Evolutionary conservation across 2,797 vertebrate species (phyloP).

Genomic region (Varecia variegata): DNA sequence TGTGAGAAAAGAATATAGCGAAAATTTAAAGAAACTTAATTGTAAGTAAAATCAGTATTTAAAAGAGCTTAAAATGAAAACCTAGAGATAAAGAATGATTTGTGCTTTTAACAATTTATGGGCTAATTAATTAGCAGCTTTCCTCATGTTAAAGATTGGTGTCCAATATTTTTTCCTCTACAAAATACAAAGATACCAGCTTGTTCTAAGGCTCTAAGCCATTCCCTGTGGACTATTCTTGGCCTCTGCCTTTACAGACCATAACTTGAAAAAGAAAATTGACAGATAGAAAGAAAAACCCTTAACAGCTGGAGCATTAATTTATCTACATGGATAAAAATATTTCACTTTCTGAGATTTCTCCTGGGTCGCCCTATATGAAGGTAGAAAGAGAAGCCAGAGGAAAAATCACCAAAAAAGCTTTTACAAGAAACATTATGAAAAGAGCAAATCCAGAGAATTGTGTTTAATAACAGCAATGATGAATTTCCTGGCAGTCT

Average conservation of each 20-base stretch:
- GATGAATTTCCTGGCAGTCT: slow-evolving; percentile 74
- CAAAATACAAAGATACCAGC: slow-evolving; percentile 54
- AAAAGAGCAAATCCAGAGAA: slow-evolving; percentile 71
- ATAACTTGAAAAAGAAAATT: slow-evolving; percentile 68
- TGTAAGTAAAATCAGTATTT: slow-evolving; percentile 49
- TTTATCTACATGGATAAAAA: slow-evolving; percentile 57
- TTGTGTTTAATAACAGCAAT: slow-evolving; percentile 77
- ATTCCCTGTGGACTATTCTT: slow-evolving; percentile 56
- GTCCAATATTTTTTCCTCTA: slow-evolving; percentile 40
- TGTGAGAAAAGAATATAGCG: background rate
- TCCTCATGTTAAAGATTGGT: slow-evolving; percentile 38
- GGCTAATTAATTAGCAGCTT: slow-evolving; percentile 50
- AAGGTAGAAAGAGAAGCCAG: slow-evolving; percentile 13
- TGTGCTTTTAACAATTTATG: slow-evolving; percentile 31
- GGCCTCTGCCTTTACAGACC: slow-evolving; percentile 58
- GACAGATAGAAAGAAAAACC: slow-evolving; percentile 57
- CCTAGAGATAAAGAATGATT: slow-evolving; percentile 10
- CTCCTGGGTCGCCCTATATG: slow-evolving; percentile 39
- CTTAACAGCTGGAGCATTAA: slow-evolving; percentile 55
- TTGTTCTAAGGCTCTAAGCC: slow-evolving; percentile 46
- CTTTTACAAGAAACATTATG: slow-evolving; percentile 60
- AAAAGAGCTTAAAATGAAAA: slow-evolving; percentile 39
- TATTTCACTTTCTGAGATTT: slow-evolving; percentile 34
- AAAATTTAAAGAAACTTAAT: slow-evolving; percentile 8
- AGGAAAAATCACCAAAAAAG: slow-evolving; percentile 68